Evolutionary conservation across 92 coral and sea anemone species (phyloP), one percentile per base, ranked within the genome.

Genomic region (Zoanthus gigantus): DNA sequence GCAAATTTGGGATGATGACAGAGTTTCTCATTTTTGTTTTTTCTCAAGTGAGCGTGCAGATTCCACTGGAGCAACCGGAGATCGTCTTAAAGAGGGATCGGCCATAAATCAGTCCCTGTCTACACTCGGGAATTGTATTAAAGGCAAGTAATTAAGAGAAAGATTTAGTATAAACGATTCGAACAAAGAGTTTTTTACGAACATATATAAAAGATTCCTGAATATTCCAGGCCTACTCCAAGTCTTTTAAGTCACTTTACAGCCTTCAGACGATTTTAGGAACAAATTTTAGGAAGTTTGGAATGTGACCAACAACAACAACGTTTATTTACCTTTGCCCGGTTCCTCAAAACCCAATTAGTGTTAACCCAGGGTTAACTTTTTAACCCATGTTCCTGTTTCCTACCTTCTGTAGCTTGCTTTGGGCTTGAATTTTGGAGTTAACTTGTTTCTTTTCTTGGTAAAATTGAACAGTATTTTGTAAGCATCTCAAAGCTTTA

Each of bases 21-120:
- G 18, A 18, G 9, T 66, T 61, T 50, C 44, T 45, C 52, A 9
- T 6, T 11, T 63, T 16, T 28, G 1, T 15, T 9, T 71, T 52
- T 28, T 13, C 7, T 46, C 0, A 72, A 96, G 98, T 80, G 98
- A 96, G 73, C 92, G 98, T 14, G 98, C 98, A 17, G 98, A 96
- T 7, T 96, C 98, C 11, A 96, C 98, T 9, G 98, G 98, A 57
- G 98, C 98, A 29, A 96, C 98, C 23, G 98, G 98, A 7, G 98
- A 96, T 85, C 90, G 98, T 47, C 92, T 96, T 1, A 96, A 96
- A 76, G 98, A 96, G 52, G 98, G 98, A 31, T 96, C 98, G 10
- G 97, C 98, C 16, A 96, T 96, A 52, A 96, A 96, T 81, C 90
- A 92, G 76, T 96, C 98, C 10, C 86, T 96, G 15, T 96, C 98